A percentile compares a stretch with the other conserved stretches of the same genome.
These are phyloP conservation scores for Xyrichtys novacula DNA, from an alignment of 2,797 vertebrate genomes.

Conservation along the genomic window DNA sequence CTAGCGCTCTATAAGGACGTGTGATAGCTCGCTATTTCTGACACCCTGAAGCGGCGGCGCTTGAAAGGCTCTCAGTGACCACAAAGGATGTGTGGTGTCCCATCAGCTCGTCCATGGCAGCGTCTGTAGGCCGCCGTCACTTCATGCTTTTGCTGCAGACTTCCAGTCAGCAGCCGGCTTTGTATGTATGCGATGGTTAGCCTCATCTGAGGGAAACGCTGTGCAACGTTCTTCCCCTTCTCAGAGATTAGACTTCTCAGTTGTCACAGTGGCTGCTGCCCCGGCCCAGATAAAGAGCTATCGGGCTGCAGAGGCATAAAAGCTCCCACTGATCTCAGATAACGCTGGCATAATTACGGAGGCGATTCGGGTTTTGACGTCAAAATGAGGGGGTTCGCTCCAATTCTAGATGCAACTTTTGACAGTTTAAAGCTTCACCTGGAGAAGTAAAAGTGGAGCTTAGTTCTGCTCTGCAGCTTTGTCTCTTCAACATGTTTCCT, in stretches of 20 bases:
- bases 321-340: slow-evolving; percentile 64
- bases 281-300: slow-evolving; percentile 69
- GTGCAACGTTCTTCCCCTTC: slow-evolving; percentile 56
- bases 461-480: slow-evolving; percentile 44
- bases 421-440: slow-evolving; percentile 23
- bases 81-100: slow-evolving; percentile 66
- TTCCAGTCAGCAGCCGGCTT: slow-evolving; percentile 31
- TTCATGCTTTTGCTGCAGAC: no score
- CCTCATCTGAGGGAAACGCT: slow-evolving; percentile 40
- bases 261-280: slow-evolving; percentile 63
- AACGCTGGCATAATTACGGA: slow-evolving; percentile 33
- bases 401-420: slow-evolving; percentile 35
- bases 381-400: slow-evolving; percentile 28
- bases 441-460: slow-evolving; percentile 11
- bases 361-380: slow-evolving; percentile 36
- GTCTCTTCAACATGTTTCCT: slow-evolving; percentile 39
- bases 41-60: slow-evolving; percentile 33
- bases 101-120: slow-evolving; percentile 41
- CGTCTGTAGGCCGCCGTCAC: slow-evolving; percentile 38
- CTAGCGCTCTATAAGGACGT: slow-evolving; percentile 17
- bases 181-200: slow-evolving; percentile 59
- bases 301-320: slow-evolving; percentile 50
- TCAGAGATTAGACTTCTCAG: slow-evolving; percentile 68
- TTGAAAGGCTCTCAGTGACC: slow-evolving; percentile 52
- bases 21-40: slow-evolving; percentile 41